These are phyloP conservation scores for Xestia rhomboidea DNA, from an alignment of 2,888 invertebrate genomes.

Conservation along the genomic window DNA sequence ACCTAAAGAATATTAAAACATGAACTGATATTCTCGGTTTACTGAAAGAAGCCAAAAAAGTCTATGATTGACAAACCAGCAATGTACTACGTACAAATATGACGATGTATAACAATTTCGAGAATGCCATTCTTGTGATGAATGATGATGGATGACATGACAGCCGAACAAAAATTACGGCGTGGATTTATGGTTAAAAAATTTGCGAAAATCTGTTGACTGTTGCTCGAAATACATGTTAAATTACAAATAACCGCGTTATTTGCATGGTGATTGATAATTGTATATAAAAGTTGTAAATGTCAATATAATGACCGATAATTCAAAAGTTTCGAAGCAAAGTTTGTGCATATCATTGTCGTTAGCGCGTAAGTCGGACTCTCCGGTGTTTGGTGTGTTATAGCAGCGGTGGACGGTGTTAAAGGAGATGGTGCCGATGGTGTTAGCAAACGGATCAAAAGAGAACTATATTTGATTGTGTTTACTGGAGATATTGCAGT, in stretches of 20 bases:
- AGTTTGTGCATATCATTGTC: conserved; percentile 90
- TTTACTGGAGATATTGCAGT: conserved; percentile 66
- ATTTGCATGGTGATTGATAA: conserved; percentile 69
- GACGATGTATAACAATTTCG: conserved; percentile 55
- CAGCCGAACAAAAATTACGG: conserved; percentile 87
- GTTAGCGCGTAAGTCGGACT: conserved; percentile 83
- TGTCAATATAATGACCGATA: conserved; percentile 86
- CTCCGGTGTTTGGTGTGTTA: conserved; percentile 83
- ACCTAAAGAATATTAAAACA: background rate
- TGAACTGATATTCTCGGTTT: conserved; percentile 51
- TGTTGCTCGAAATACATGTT: conserved; percentile 71
- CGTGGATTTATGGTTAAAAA: conserved; percentile 88
- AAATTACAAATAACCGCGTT: conserved; percentile 66
- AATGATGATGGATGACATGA: conserved; percentile 80
- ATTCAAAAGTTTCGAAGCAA: conserved; percentile 86
- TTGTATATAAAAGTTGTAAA: conserved; percentile 74
- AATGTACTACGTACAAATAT: conserved; percentile 43
- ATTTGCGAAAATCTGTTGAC: conserved; percentile 79
- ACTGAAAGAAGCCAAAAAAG: background rate
- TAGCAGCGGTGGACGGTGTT: conserved; percentile 81
- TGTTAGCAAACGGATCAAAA: conserved; percentile 81
- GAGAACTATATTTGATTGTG: conserved; percentile 83
- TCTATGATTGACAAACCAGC: conserved; percentile 26
- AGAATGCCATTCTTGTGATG: conserved; percentile 67
- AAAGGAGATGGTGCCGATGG: conserved; percentile 84